phyloP scores from a whole-genome alignment of 2,888 invertebrate species.

The Ceriagrion tenellum region DNA sequence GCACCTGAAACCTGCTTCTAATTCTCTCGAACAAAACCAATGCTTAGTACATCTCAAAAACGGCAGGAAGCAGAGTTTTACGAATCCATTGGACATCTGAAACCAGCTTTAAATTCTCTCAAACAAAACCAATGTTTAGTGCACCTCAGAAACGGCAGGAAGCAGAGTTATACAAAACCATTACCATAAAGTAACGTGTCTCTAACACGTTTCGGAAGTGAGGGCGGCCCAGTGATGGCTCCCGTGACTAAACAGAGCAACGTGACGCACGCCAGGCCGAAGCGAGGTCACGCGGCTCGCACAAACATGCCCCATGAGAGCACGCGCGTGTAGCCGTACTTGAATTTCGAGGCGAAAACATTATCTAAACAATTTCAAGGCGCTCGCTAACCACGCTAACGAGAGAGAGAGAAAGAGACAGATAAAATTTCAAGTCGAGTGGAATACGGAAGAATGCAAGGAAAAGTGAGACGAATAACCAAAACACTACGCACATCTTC shows the following conservation, averaged over 20 bases:
- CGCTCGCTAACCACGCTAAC: neutral
- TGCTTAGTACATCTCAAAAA: no score
- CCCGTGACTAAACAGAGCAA: neutral
- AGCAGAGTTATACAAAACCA: no score
- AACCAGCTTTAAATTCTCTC: no score
- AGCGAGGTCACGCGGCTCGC: neutral
- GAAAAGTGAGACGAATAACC: neutral
- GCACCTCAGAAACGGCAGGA: no score
- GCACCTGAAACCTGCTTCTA: no score
- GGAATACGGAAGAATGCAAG: neutral
- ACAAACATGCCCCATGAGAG: neutral
- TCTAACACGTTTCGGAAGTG: neutral
- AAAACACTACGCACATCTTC: neutral
- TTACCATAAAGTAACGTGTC: no score
- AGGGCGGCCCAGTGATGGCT: neutral
- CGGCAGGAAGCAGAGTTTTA: no score
- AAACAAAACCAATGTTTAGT: no score
- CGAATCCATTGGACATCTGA: no score
- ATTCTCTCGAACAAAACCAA: no score
- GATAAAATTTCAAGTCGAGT: neutral
- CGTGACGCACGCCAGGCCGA: neutral
- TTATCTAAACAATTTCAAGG: constrained; percentile 10
- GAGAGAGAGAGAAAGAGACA: neutral
- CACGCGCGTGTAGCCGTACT: neutral
- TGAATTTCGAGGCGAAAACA: neutral